Conservation (phyloP, 2,888 invertebrate genomes). For the Caenorhabditis doughertyi region DNA sequence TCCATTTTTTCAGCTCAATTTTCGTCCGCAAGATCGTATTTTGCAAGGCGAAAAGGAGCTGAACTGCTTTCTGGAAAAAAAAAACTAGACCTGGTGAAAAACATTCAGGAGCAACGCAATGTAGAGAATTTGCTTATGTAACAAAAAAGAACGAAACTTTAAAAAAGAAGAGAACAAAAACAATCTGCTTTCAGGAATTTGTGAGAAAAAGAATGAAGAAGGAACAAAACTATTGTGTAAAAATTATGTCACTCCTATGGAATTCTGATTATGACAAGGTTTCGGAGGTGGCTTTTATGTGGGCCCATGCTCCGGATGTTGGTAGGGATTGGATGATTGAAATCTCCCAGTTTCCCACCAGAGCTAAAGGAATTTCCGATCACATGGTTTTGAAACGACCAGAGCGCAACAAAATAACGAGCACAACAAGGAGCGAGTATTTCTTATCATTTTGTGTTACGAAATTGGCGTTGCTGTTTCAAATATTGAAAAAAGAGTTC, state of each 20-base stretch:
- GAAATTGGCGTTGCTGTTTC: background rate
- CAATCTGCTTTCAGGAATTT: background rate
- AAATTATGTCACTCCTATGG: slow-evolving; percentile 35
- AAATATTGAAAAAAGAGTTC: background rate
- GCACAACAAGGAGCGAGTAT: slow-evolving; percentile 13
- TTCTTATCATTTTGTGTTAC: slow-evolving; percentile 28
- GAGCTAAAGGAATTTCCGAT: slow-evolving; percentile 27
- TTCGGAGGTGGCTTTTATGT: slow-evolving; percentile 35
- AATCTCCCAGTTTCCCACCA: slow-evolving; percentile 2
- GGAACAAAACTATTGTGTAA: background rate
- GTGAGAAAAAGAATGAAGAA: slow-evolving; percentile 23
- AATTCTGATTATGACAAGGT: slow-evolving; percentile 23
- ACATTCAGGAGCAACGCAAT: background rate
- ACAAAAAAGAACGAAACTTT: background rate
- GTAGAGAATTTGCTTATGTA: background rate
- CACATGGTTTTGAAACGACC: slow-evolving; percentile 22
- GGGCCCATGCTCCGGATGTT: background rate
- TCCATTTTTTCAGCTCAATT: slow-evolving; percentile 52
- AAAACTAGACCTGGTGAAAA: background rate
- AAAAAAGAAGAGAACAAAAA: background rate
- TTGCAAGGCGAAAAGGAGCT: slow-evolving; percentile 32
- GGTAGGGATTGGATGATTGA: background rate
- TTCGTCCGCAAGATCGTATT: slow-evolving; percentile 28
- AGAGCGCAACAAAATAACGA: slow-evolving; percentile 10
- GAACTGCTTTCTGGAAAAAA: slow-evolving; percentile 25